phyloP scores from a whole-genome alignment of 2,797 vertebrate genomes.

The Eidolon dupreanum region DNA sequence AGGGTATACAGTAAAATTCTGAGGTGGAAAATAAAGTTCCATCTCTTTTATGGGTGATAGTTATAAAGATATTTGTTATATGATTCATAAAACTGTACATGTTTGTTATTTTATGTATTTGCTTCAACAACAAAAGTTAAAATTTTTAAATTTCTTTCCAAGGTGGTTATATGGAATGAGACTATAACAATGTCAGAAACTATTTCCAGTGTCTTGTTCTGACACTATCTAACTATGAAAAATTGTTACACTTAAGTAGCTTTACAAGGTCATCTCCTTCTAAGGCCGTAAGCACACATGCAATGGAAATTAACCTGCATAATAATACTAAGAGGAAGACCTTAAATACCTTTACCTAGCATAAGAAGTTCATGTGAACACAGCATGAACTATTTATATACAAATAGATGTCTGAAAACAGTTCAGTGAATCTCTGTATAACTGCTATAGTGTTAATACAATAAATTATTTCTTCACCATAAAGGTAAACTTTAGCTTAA shows the following conservation, averaged over 20 bases:
- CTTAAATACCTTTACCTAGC: constrained; percentile 4
- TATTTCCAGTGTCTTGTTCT: background rate
- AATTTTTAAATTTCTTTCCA: background rate
- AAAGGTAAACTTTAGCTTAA: constrained; percentile 38
- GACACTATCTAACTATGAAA: background rate
- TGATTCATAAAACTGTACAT: background rate
- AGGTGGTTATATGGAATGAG: background rate
- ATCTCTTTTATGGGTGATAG: background rate
- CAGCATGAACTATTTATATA: background rate
- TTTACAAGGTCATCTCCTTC: constrained; percentile 22
- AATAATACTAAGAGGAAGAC: background rate
- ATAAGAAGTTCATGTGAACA: background rate
- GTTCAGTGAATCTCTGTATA: background rate
- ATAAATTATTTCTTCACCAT: constrained; percentile 25
- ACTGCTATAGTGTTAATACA: background rate
- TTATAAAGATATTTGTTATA: background rate
- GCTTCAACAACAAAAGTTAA: background rate
- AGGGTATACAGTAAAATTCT: background rate
- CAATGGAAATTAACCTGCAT: background rate
- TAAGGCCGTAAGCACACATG: background rate
- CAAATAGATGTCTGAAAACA: background rate
- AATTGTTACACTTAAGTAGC: background rate
- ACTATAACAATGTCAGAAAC: background rate
- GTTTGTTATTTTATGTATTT: constrained; percentile 14
- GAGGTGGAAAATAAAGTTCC: background rate